Percentiles rank a stretch among this genome's conserved stretches.
These are phyloP conservation scores for Amphiprion percula DNA, from an alignment of 2,113 vertebrate genomes.

Conservation along the genomic window DNA sequence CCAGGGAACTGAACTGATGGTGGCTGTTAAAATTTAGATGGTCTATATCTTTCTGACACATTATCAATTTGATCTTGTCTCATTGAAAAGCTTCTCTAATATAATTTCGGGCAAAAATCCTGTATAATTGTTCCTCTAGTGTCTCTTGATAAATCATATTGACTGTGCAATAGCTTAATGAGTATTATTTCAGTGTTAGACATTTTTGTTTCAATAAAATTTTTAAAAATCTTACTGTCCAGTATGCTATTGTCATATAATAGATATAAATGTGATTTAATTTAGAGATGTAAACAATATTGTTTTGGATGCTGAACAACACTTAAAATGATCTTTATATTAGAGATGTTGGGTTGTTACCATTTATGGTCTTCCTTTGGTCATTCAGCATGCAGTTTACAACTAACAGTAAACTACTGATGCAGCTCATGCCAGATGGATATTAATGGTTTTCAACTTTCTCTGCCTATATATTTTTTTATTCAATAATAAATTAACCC, in stretches of 20 bases:
- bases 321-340: not conserved
- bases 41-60: constrained; percentile 8
- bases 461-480: constrained; percentile 1
- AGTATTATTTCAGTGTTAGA: not conserved
- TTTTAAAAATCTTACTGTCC: not conserved
- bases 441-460: constrained; percentile 36
- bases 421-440: constrained; percentile 11
- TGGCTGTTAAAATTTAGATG: constrained; percentile 8
- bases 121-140: not conserved
- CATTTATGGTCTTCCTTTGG: constrained; percentile 11
- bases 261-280: not conserved
- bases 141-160: not conserved
- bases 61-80: not conserved
- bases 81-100: not conserved
- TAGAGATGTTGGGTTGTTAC: not conserved
- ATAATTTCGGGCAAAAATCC: not conserved
- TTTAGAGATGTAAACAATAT: not conserved
- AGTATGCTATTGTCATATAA: not conserved
- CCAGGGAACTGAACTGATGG: not conserved
- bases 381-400: constrained; percentile 21
- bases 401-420: constrained; percentile 15
- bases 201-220: not conserved
- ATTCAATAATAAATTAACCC: constrained; percentile 26
- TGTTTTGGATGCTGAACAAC: not conserved
- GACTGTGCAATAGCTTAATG: not conserved